phyloP scores from a whole-genome alignment of 2,797 vertebrate genomes.

The Diplodus sargus region DNA sequence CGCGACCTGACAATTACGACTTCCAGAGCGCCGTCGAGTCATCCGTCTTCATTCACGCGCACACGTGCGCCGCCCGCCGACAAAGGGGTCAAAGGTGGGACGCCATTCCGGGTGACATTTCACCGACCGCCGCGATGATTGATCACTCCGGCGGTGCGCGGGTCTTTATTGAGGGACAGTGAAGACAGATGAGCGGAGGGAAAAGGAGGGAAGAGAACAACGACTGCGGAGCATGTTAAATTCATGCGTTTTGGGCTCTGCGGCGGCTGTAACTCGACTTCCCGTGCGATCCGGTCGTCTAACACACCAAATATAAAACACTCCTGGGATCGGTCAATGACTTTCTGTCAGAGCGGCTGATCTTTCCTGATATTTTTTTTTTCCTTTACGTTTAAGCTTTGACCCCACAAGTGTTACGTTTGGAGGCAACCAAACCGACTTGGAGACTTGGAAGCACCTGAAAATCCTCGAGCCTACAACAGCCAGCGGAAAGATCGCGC shows the following conservation, averaged over 20 bases:
- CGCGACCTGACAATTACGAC: constrained; percentile 25
- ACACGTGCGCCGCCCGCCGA: constrained; percentile 13
- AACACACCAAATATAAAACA: too few species aligned
- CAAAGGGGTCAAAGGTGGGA: constrained; percentile 68
- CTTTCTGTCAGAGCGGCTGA: too few species aligned
- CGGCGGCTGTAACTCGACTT: not conserved
- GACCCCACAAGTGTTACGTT: too few species aligned
- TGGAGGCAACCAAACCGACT: too few species aligned
- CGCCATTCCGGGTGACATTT: constrained; percentile 55
- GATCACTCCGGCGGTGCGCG: constrained; percentile 18
- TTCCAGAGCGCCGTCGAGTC: not conserved
- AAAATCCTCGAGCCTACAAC: too few species aligned
- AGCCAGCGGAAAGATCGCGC: too few species aligned
- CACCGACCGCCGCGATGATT: constrained; percentile 42
- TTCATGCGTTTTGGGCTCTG: constrained; percentile 5
- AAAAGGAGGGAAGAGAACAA: constrained; percentile 4
- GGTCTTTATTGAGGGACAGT: constrained; percentile 21
- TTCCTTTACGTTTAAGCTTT: too few species aligned
- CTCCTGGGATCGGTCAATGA: too few species aligned
- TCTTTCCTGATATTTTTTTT: too few species aligned
- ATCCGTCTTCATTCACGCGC: constrained; percentile 63
- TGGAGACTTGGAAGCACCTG: too few species aligned
- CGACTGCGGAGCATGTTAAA: constrained; percentile 17
- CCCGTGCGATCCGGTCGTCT: not conserved
- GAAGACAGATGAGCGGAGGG: constrained; percentile 33